These are phyloP conservation scores for Hycleus phaleratus DNA, from an alignment of 1,140 invertebrate species.

Conservation along the genomic window DNA sequence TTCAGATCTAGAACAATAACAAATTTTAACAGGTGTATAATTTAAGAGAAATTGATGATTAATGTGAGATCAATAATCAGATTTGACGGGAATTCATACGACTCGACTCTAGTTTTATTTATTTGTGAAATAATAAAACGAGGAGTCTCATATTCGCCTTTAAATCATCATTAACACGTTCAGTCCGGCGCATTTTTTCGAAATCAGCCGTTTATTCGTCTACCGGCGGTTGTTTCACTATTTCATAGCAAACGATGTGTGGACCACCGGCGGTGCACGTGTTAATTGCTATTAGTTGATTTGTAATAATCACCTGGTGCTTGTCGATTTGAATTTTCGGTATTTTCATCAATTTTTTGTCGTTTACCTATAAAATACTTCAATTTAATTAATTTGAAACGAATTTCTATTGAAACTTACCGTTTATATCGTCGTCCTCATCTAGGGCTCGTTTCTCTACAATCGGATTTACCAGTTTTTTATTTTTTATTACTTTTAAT, in stretches of 20 bases:
- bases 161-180: slow-evolving; percentile 30
- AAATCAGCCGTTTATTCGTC: too few species aligned
- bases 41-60: neutral
- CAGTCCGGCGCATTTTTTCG: too few species aligned
- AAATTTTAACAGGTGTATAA: neutral
- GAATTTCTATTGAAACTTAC: slow-evolving; percentile 4
- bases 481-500: slow-evolving; percentile 50
- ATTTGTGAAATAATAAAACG: neutral
- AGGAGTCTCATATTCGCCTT: slow-evolving; percentile 37
- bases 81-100: neutral
- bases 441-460: slow-evolving; percentile 18
- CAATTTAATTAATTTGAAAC: slow-evolving; percentile 21
- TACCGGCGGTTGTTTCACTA: too few species aligned
- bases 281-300: slow-evolving; percentile 18
- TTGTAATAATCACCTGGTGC: slow-evolving; percentile 9
- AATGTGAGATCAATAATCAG: neutral
- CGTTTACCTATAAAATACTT: slow-evolving; percentile 20
- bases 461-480: slow-evolving; percentile 37
- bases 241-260: too few species aligned
- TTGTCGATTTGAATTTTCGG: slow-evolving; percentile 7
- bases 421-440: slow-evolving; percentile 3
- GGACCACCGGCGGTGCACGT: too few species aligned
- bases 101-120: neutral
- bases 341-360: slow-evolving; percentile 26
- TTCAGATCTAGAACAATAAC: neutral